Conservation (phyloP, 1,140 invertebrate species). For the Reticulitermes speratus region DNA sequence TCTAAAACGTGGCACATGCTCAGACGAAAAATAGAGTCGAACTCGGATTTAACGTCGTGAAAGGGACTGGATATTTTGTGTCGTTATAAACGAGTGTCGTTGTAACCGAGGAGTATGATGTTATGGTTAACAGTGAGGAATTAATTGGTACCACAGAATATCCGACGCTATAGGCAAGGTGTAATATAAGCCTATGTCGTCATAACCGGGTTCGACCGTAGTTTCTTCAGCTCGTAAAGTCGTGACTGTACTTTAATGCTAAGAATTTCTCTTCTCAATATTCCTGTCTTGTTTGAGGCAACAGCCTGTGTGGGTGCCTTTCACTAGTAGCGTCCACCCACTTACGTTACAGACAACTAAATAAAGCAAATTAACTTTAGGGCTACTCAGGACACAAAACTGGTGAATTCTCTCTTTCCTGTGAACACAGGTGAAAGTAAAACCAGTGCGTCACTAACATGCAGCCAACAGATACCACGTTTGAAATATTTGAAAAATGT, state of each 20-base stretch:
- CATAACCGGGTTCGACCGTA: too few relatives aligned
- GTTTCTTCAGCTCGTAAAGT: background rate
- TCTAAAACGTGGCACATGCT: background rate
- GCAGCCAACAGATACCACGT: too few relatives aligned
- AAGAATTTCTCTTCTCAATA: conserved; percentile 10
- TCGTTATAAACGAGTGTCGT: too few relatives aligned
- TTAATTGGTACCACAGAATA: too few relatives aligned
- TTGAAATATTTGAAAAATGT: too few relatives aligned
- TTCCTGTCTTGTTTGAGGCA: conserved; percentile 6
- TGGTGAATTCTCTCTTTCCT: background rate
- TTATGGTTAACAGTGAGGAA: too few relatives aligned
- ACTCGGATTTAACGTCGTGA: too few relatives aligned
- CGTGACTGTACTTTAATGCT: background rate
- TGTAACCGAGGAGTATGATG: too few relatives aligned
- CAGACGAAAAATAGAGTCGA: background rate
- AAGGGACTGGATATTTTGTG: too few relatives aligned
- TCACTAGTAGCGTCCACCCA: background rate
- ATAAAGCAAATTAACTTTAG: background rate
- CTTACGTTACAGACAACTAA: background rate
- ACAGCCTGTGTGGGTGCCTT: background rate
- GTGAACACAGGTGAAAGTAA: background rate
- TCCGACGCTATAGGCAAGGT: too few relatives aligned
- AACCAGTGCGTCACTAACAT: too few relatives aligned
- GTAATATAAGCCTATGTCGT: too few relatives aligned
- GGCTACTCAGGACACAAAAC: background rate